Evolutionary conservation across 2,113 vertebrate genomes (phyloP), one percentile per base, ranked within the genome.

Genomic region (Brachypodius melanocephalos): DNA sequence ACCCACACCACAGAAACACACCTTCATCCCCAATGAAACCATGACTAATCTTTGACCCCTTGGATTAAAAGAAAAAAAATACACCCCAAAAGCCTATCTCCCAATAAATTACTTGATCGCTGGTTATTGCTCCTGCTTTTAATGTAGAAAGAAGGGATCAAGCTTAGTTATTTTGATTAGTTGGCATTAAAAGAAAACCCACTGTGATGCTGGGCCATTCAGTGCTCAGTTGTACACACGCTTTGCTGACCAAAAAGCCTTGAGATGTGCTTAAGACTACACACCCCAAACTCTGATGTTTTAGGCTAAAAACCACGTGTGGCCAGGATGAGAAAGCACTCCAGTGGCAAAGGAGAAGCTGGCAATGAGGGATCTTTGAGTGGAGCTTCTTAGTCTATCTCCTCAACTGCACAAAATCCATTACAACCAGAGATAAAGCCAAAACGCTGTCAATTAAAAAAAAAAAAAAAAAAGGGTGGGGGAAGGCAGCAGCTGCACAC

Each of bases 221-320:
- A 0, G 16, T 24, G 22, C 54, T 59, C 16, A 2, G 8, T 6
- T 6, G 10, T 55, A 36, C 58, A 36, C 0, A 1, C 1, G 5
- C 17, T 80, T 76, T 46, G 51, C 51, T 3, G 3, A 52, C n/a
- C 6, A 1, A 71, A 80, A 92, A 67, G 17, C 49, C 43, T 63
- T 43, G 40, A 8, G 3, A 92, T 0, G 2, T 32, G 36, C 72
- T 84, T 6, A 3, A 59, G 31, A 55, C 45, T 5, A 34, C 1
- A 2, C 61, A 57, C 48, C 71, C 12, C 2, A 61, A 95, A 88
- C 14, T 52, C 15, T 1, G 46, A 48, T 1, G 3, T 46, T 82
- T 68, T 48, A 61, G 6, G 34, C 54, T 91, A 43, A 82, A 91
- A 83, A 21, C 3, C 43, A 62, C 28, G 4, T 3, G 3, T 8